Conservation (phyloP, 1,140 invertebrate genomes). For the Apis dorsata region DNA sequence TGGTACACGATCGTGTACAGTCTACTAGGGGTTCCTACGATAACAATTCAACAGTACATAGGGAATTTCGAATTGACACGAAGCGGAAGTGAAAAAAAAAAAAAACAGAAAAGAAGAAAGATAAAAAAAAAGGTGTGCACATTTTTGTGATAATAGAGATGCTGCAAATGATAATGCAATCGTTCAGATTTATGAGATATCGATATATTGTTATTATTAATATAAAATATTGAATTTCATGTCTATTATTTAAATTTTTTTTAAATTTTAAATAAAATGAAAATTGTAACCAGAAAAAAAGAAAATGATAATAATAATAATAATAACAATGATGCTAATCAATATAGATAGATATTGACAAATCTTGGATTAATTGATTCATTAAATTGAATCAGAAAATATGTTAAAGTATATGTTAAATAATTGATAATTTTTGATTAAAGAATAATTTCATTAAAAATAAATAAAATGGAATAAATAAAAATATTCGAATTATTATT, state of each 20-base stretch:
- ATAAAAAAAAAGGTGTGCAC: too few relatives aligned
- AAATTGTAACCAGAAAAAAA: background rate
- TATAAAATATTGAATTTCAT: background rate
- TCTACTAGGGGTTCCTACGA: slow-evolving; percentile 49
- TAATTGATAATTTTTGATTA: background rate
- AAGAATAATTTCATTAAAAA: background rate
- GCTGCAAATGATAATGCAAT: background rate
- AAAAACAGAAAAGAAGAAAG: too few relatives aligned
- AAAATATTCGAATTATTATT: background rate
- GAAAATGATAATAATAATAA: background rate
- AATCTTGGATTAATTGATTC: too few relatives aligned
- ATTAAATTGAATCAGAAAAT: background rate
- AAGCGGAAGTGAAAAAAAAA: background rate
- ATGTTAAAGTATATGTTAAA: background rate
- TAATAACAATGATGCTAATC: too few relatives aligned
- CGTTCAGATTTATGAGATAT: background rate
- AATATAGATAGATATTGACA: too few relatives aligned
- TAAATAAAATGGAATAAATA: too few relatives aligned
- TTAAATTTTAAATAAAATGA: background rate
- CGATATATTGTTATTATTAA: background rate
- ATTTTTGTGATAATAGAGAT: background rate
- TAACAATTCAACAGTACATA: slow-evolving; percentile 50
- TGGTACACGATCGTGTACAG: slow-evolving; percentile 55
- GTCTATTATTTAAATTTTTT: background rate
- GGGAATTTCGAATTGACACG: slow-evolving; percentile 52